Evolutionary conservation across 2,888 invertebrate genomes (phyloP), one percentile per base, ranked within the genome.

Genomic region (Campoletis raptor): DNA sequence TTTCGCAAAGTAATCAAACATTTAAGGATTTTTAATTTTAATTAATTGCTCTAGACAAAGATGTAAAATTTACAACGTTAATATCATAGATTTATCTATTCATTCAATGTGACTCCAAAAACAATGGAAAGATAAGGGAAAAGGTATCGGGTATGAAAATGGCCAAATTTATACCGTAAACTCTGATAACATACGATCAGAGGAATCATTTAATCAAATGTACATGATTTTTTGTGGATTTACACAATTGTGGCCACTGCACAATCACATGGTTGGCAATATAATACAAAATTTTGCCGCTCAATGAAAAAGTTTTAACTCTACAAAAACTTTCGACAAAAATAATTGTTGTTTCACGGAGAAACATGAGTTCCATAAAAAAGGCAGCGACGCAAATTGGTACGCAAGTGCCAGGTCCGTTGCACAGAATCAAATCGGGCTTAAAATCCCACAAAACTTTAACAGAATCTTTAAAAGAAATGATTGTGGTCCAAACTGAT

Each of bases 351-450:
- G 96, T 96, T 89, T 96, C 95, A 45, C 95, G 94, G 54, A 98
- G 91, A 89, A 96, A 96, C 0, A 97, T 93, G 86, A 97, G 95
- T 94, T 97, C 97, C 89, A 97, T 95, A 0, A 98, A 70, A 92
- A 97, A 97, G 21, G 97, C 97, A 79, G 97, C 95, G 80, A 97
- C 90, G 95, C 98, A 98, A 81, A 99, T 95, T 5, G 99, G 99
- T 85, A 99, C 96, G 94, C 99, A 99, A 8, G 99, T 99, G 9
- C 99, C 99, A 66, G 99, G 99, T 0, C 99, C 99, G 95, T 99
- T 99, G 94, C 98, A 98, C 72, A 98, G 95, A 90, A 98, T 96
- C 90, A 99, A 93, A 94, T 98, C 96, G 0, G 99, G 99, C 88
- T 95, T 96, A 90, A 96, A 95, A 73, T 94, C 95, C 90, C 96